These are phyloP conservation scores for Mus musculus DNA, from an alignment of 2,113 vertebrate genomes.

Conservation along the genomic window DNA sequence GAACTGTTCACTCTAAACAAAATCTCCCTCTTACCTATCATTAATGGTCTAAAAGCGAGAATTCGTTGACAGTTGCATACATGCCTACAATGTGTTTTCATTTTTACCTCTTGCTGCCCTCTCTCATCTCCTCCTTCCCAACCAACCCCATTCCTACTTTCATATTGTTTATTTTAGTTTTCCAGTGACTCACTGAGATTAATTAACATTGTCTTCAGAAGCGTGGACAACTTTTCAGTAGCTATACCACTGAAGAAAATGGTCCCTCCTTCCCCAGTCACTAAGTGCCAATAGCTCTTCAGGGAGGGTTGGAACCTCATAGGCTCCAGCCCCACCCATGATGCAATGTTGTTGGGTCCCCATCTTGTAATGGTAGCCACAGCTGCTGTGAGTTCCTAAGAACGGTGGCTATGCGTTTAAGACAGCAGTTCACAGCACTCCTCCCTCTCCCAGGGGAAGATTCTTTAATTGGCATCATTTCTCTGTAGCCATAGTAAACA, in stretches of 20 bases:
- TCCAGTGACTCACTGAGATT: neutral
- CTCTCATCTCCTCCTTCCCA: neutral
- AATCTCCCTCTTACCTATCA: slow-evolving; percentile 7
- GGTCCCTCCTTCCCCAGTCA: neutral
- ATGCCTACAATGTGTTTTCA: neutral
- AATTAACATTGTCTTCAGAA: neutral
- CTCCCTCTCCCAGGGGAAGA: neutral
- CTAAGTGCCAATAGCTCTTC: too few species aligned
- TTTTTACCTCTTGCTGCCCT: neutral
- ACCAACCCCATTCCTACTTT: neutral
- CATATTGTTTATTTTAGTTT: neutral
- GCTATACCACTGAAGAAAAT: neutral
- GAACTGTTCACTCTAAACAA: neutral
- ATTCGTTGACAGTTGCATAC: neutral
- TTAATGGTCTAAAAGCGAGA: neutral
- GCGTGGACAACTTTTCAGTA: neutral
- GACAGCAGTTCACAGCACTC: neutral
- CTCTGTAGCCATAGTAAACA: neutral
- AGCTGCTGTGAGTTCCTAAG: neutral
- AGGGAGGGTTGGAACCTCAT: neutral
- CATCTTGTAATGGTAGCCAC: neutral
- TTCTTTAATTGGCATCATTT: neutral
- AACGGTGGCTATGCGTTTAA: neutral
- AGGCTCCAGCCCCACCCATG: neutral
- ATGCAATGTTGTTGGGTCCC: too few species aligned